phyloP scores from a whole-genome alignment of 2,113 vertebrate genomes.

The Elaphurus davidianus region DNA sequence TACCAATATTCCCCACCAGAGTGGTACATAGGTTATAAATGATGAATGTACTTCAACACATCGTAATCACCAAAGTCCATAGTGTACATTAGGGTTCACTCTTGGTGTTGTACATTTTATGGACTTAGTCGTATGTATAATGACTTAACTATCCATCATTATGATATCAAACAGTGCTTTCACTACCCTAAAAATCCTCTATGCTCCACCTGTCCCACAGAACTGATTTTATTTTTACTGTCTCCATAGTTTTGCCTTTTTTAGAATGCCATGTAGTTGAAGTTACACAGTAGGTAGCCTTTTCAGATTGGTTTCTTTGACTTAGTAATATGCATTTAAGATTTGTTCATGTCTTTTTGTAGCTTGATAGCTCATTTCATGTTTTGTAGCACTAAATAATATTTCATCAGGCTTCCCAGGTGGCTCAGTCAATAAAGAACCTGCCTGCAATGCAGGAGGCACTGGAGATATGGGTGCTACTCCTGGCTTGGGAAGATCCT shows the following conservation, averaged over 20 bases:
- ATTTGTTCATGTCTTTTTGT: not conserved
- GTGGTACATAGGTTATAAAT: not conserved
- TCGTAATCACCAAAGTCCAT: not conserved
- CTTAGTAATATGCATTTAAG: not conserved
- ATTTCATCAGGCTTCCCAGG: not conserved
- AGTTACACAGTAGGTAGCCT: not conserved
- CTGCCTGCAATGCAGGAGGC: not conserved
- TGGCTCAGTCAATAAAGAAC: not conserved
- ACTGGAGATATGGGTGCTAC: not conserved
- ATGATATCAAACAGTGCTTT: not conserved
- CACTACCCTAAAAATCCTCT: not conserved
- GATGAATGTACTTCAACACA: not conserved
- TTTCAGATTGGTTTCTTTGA: not conserved
- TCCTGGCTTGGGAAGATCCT: not conserved
- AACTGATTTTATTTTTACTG: not conserved
- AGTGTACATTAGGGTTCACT: not conserved
- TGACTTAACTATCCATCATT: not conserved
- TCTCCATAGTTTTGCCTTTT: not conserved
- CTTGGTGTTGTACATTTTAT: not conserved
- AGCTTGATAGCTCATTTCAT: not conserved
- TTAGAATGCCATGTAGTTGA: not conserved
- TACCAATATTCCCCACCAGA: not conserved
- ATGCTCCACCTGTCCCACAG: not conserved
- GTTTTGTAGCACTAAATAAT: not conserved
- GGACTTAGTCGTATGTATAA: not conserved